Conservation (phyloP, 2,888 invertebrate species). For the Melanchra persicariae region DNA sequence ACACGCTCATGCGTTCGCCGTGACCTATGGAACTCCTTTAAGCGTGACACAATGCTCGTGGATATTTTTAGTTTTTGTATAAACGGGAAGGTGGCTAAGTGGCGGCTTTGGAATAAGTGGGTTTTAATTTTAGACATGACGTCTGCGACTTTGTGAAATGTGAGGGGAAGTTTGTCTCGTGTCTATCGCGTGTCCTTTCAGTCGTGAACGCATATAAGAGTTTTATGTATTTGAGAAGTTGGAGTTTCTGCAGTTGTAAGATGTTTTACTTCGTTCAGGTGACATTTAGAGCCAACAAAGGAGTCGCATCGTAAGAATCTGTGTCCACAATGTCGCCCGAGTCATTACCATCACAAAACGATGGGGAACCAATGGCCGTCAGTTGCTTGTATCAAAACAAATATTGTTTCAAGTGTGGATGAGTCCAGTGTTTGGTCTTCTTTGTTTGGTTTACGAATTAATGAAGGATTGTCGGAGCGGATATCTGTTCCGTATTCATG, state of each 20-base stretch:
- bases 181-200: slow-evolving; percentile 86
- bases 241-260: slow-evolving; percentile 30
- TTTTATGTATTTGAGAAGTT: slow-evolving; percentile 33
- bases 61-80: slow-evolving; percentile 90
- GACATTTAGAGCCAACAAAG: slow-evolving; percentile 70
- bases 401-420: slow-evolving; percentile 88
- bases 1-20: slow-evolving; percentile 85
- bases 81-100: slow-evolving; percentile 89
- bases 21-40: slow-evolving; percentile 90
- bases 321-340: slow-evolving; percentile 81
- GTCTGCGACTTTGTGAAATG: slow-evolving; percentile 83
- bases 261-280: slow-evolving; percentile 41
- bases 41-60: slow-evolving; percentile 88
- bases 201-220: slow-evolving; percentile 75
- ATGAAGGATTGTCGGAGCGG: slow-evolving; percentile 85
- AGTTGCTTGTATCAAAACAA: slow-evolving; percentile 88
- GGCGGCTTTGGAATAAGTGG: slow-evolving; percentile 89
- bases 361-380: slow-evolving; percentile 85
- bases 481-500: slow-evolving; percentile 73
- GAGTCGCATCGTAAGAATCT: slow-evolving; percentile 71
- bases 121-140: slow-evolving; percentile 90
- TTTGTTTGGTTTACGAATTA: slow-evolving; percentile 87
- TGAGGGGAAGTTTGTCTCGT: slow-evolving; percentile 88
- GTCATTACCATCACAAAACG: slow-evolving; percentile 88
- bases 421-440: slow-evolving; percentile 86